Evolutionary conservation across 1,140 invertebrate species (phyloP), one percentile per base, ranked within the genome.

Genomic region (Pseudomyrmex sp.): DNA sequence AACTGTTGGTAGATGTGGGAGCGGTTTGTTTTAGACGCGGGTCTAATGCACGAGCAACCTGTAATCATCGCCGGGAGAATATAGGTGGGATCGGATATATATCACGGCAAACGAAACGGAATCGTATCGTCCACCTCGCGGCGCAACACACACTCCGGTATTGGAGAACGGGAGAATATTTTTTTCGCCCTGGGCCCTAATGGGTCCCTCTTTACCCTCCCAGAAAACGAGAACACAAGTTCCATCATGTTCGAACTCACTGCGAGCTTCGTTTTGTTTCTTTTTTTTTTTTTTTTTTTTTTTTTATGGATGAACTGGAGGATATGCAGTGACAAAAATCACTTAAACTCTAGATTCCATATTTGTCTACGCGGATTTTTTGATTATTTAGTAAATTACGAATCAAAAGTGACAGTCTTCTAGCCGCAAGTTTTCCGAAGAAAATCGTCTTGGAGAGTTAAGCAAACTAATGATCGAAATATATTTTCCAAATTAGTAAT

Each of bases 1-100:
- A 88, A 88, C 89, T 87, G 85, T 90, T 88, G 77, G 89, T 85
- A 85, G 89, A 90, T 87, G 74, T 90, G 76, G 82, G 75, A 90
- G 89, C 89, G 89, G 89, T 90, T 90, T 90, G 89, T 90, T 90
- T 88, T 90, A 88, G 89, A 90, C 89, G 75, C 82, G 76, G 89
- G 86, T 90, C 89, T 90, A 90, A 90, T 90, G 85, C 85, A 79
- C 77, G 59, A 85, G 77, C 61, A 90, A 90, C 89, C 89, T 88
- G 85, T 90, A 90, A 90, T 90, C 86, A 90, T 84, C 85, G 79
- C n/a, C 35, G 75, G 56, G 77, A 70, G 69, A 72, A 66, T 86
- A 88, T 83, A 82, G 86, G 76, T 72, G 65, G 85, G 77, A 86
- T 87, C 87, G 85, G 85, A 84, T 86, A 89, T 88, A 88, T 88